Conservation (phyloP, 92 coral and sea anemone species). For the Porites evermanni region DNA sequence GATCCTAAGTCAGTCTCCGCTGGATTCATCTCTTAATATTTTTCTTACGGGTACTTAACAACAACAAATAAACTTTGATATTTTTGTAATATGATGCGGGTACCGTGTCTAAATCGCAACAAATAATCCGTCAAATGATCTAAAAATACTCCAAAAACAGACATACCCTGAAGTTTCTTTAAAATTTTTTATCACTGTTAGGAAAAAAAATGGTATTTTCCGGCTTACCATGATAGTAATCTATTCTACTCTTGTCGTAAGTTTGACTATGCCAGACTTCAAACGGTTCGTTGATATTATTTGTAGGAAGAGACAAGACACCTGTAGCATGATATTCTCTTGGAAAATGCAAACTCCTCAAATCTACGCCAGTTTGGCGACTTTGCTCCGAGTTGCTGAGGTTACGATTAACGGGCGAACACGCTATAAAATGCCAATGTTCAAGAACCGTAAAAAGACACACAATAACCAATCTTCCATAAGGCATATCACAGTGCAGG, state of each 20-base stretch:
- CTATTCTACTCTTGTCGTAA: conserved; percentile 82
- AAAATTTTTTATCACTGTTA: neutral
- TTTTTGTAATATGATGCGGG: conserved; percentile 26
- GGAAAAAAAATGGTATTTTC: neutral
- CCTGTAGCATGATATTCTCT: conserved; percentile 94
- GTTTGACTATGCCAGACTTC: conserved; percentile 90
- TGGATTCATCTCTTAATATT: neutral
- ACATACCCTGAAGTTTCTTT: neutral
- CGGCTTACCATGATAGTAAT: conserved; percentile 89
- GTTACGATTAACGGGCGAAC: conserved; percentile 9
- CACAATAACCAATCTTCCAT: conserved; percentile 62
- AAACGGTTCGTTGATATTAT: conserved; percentile 90
- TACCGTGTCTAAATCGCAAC: conserved; percentile 13
- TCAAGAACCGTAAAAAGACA: conserved; percentile 41
- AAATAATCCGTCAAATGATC: conserved; percentile 1
- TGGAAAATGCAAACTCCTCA: conserved; percentile 83
- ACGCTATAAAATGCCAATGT: neutral
- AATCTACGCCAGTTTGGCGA: conserved; percentile 53
- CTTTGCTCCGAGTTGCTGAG: neutral
- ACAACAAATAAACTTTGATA: conserved; percentile 5
- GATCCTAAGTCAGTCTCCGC: neutral
- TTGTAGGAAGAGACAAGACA: conserved; percentile 86
- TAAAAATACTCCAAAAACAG: neutral
- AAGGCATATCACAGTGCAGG: conserved; percentile 40
- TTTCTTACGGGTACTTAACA: neutral